These are phyloP conservation scores for Megaceryle maxima DNA, from an alignment of 2,113 vertebrate genomes.

Conservation along the genomic window DNA sequence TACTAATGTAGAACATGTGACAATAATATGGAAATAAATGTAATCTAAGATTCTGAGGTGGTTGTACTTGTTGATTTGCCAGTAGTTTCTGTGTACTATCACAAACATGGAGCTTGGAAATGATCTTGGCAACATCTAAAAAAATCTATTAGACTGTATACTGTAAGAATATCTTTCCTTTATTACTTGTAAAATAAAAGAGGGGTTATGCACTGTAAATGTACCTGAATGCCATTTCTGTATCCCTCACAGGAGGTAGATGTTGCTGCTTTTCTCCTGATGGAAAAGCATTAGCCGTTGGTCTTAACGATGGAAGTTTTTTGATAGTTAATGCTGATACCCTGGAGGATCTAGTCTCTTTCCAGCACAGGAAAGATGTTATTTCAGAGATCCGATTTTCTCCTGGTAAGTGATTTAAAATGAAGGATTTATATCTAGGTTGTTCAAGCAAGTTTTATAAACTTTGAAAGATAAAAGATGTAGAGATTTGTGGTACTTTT, in stretches of 20 bases:
- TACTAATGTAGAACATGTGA: background rate
- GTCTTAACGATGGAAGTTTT: constrained; percentile 96
- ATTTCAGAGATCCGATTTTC: constrained; percentile 98
- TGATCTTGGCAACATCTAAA: background rate
- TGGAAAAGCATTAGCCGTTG: constrained; percentile 94
- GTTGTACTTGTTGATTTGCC: background rate
- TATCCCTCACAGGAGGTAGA: constrained; percentile 84
- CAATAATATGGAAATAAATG: background rate
- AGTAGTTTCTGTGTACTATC: background rate
- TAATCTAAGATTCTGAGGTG: background rate
- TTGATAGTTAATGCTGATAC: constrained; percentile 97
- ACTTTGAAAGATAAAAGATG: background rate
- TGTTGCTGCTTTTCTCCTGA: constrained; percentile 98
- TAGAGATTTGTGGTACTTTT: background rate
- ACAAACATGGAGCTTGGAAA: background rate
- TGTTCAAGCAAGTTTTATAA: background rate
- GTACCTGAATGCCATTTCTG: background rate
- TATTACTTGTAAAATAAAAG: background rate
- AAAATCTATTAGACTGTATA: background rate
- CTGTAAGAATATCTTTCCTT: background rate
- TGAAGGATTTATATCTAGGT: background rate
- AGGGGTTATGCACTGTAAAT: background rate
- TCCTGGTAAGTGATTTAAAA: constrained; percentile 81
- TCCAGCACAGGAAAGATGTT: constrained; percentile 96
- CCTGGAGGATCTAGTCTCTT: constrained; percentile 95